Percentiles rank a stretch among this genome's conserved stretches.
Conservation (phyloP, 2,113 vertebrate genomes). For the Rhinopomastus cyanomelas region DNA sequence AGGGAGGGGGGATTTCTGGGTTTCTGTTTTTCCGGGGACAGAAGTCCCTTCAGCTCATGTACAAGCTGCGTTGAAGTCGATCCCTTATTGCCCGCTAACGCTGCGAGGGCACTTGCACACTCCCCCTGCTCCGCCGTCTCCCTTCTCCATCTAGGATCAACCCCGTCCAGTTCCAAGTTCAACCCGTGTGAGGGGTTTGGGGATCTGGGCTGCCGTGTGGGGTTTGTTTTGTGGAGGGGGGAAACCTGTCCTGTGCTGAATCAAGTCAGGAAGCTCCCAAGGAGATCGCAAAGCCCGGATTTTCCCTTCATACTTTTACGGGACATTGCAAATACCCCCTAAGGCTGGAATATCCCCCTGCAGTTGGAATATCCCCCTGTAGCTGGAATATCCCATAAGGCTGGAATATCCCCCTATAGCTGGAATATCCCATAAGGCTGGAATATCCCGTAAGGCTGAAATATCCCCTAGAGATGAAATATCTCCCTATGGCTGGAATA, state of each 20-base stretch:
- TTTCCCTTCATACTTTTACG: no score
- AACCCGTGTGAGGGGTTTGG: not conserved
- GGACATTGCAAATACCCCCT: no score
- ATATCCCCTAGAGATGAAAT: no score
- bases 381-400: no score
- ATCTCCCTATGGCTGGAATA: no score
- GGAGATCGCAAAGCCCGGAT: accelerated
- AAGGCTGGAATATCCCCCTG: no score
- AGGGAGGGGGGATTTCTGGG: not conserved
- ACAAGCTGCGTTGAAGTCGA: not conserved
- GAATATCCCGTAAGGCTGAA: no score
- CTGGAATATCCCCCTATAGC: no score
- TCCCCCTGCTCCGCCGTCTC: not conserved
- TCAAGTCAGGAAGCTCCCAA: not conserved
- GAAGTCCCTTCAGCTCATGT: not conserved
- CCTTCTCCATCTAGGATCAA: not conserved
- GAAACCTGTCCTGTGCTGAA: not conserved
- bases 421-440: no score
- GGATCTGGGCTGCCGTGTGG: accelerated
- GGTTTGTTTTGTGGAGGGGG: not conserved
- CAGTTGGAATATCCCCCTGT: no score
- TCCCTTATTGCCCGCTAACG: not conserved
- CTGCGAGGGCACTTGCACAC: not conserved
- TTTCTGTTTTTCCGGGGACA: not conserved
- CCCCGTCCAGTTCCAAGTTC: not conserved